phyloP scores from a whole-genome alignment of 2,888 invertebrate genomes.

The Dasysyrphus albostriatus region DNA sequence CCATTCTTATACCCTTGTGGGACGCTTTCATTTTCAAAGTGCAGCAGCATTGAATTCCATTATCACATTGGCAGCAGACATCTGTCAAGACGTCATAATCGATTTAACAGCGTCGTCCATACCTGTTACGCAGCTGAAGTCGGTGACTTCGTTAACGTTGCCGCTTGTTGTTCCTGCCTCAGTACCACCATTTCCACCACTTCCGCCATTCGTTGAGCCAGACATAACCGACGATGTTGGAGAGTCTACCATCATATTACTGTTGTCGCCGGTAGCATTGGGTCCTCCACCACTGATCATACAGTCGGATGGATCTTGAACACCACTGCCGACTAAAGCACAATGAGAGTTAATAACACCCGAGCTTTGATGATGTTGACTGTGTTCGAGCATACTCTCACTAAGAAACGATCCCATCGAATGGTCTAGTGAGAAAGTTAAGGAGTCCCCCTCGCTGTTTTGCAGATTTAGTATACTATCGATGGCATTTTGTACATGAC shows the following conservation, averaged over 20 bases:
- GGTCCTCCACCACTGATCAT: constrained; percentile 80
- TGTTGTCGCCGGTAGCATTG: constrained; percentile 79
- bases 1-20: constrained; percentile 46
- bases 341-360: constrained; percentile 56
- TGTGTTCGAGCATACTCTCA: constrained; percentile 82
- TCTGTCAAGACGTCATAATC: constrained; percentile 85
- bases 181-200: constrained; percentile 41
- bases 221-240: constrained; percentile 77
- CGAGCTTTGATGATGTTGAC: constrained; percentile 77
- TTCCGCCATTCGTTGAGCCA: constrained; percentile 72
- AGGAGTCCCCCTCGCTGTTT: constrained; percentile 84
- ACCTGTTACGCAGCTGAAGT: constrained; percentile 83
- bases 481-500: constrained; percentile 92
- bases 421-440: constrained; percentile 82
- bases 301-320: constrained; percentile 83
- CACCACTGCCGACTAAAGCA: constrained; percentile 76
- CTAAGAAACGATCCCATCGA: constrained; percentile 83
- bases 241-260: constrained; percentile 77
- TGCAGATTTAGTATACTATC: constrained; percentile 91
- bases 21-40: constrained; percentile 61
- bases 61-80: constrained; percentile 76
- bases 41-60: constrained; percentile 74
- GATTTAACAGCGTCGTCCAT: constrained; percentile 85
- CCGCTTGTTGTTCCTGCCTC: constrained; percentile 38
- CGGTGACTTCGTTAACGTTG: constrained; percentile 78